Base-by-base conservation (phyloP, 2,113 vertebrate genomes). In the Cairina moschata region DNA sequence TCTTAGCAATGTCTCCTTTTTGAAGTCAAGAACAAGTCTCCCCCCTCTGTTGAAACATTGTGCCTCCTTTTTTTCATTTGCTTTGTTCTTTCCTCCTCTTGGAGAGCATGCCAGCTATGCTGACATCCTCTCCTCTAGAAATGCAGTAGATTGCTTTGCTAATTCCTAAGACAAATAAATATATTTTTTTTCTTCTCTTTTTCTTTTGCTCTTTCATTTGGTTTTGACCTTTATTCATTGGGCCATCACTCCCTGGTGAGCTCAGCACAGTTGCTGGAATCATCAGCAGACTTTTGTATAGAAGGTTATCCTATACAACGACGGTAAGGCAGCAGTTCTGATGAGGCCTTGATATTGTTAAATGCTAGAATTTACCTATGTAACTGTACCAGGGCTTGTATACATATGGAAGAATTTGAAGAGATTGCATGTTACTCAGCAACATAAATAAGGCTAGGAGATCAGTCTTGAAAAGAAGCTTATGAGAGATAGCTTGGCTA, bases 381-480 rank as follows among this genome's bases (percentile, higher is more conserved):
- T 63, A 60, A n/a, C 22, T 36, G 5, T 42, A 46, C 13, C 31
- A 59, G 62, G 46, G 6, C 48, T 72, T 79, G 28, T 25, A 14
- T 18, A 22, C 42, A 21, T 82, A 34, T 8, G 8, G 21, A 68
- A 48, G 11, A 56, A 25, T 21, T 48, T 60, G 58, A 38, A 54
- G 55, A 73, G 76, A 46, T 13, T 23, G 1, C n/a, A 52, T 1
- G 5, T 56, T 56, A 68, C 32, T 84, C 60, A 83, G 66, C 74
- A 90, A 28, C 1, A 0, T 46, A 42, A 56, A 0, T 46, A 42
- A 56, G 42, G 11, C 65, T 52, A 52, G 78, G 17, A 26, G 36
- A 14, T 74, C 23, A 92, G 80, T 18, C n/a, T 77, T n/a, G n/a
- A 66, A 81, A 82, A 73, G 54, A 54, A 82, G 26, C 6, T 81